Percentiles rank a stretch among this genome's conserved stretches.
These are phyloP conservation scores for Macropodus opercularis DNA, from an alignment of 2,797 vertebrate genomes.

Conservation along the genomic window DNA sequence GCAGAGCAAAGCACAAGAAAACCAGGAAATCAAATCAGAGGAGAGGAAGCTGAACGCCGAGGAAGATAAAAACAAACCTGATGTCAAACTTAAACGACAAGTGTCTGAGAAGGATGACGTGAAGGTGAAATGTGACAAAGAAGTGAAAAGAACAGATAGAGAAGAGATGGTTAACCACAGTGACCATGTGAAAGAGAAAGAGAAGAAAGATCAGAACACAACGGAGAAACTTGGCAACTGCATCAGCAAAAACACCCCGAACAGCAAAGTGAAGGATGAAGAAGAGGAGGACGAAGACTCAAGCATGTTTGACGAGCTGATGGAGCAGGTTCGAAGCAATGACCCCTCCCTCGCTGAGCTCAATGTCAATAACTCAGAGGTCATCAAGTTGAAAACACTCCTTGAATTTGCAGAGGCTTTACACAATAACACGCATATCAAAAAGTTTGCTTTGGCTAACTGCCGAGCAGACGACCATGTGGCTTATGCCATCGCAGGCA, in stretches of 20 bases:
- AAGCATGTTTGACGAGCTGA: conserved; percentile 93
- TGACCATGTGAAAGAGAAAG: conserved; percentile 53
- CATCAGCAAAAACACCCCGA: conserved; percentile 61
- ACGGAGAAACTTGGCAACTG: conserved; percentile 66
- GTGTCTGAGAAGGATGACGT: conserved; percentile 49
- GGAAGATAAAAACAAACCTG: conserved; percentile 56
- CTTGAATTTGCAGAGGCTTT: conserved; percentile 92
- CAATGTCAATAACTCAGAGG: conserved; percentile 97
- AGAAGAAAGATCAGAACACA: conserved; percentile 48
- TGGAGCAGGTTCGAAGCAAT: conserved; percentile 88
- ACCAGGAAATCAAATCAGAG: conserved; percentile 70
- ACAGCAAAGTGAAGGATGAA: conserved; percentile 68
- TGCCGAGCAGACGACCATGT: conserved; percentile 96
- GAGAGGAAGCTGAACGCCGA: conserved; percentile 62
- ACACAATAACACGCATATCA: conserved; percentile 89
- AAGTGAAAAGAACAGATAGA: conserved; percentile 62
- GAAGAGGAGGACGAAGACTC: conserved; percentile 85
- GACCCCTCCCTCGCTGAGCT: conserved; percentile 88
- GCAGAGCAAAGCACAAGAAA: conserved; percentile 79
- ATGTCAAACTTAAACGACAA: conserved; percentile 54
- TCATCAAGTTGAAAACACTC: conserved; percentile 92
- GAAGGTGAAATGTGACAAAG: conserved; percentile 56
- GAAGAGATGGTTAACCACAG: conserved; percentile 69
- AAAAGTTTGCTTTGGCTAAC: conserved; percentile 91
- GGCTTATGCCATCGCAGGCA: conserved; percentile 91